Base-by-base conservation (phyloP, 2,888 invertebrate genomes). In the Epirrita christyi region DNA sequence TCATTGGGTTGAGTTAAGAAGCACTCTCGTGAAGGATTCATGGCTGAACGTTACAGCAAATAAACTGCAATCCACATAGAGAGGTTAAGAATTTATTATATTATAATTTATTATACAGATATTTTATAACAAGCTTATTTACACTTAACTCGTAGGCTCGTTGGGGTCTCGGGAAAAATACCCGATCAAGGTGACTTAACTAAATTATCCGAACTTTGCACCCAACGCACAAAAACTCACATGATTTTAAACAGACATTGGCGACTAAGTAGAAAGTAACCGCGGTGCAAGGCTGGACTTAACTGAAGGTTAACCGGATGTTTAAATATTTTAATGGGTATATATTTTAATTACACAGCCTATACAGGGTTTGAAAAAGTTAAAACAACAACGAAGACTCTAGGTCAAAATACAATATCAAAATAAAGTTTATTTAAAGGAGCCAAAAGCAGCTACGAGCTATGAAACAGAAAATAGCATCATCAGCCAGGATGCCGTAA, bases 261-360 rank as follows among this genome's bases (percentile, higher is more conserved):
- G 55, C 60, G 59, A 59, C 59, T 71, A 70, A n/a, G 76, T 85
- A 84, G 87, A 88, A 88, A 88, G 88, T 85, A 71, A 70, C 49
- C 48, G 36, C 67, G 63, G 63, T 56, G 66, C 86, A 87, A 88
- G 89, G 88, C 73, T 78, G 21, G 21, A 21, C 21, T 21, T 21
- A 71, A 32, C 10, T 75, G 78, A 78, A 88, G 87, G 88, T 81
- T 83, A 81, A 74, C 86, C 86, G 85, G 87, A 86, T 83, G 77
- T 76, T 55, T 61, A 66, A 67, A 62, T 58, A 61, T 64, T 55
- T 61, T 68, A 67, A 67, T 67, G 41, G 57, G 63, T 61, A 60
- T 60, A 66, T 65, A 60, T 66, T 62, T 55, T 55, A 50, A 59
- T 50, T 41, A 45, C 36, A 56, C 32, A 40, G 21, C 14, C 1